Conservation (phyloP, 2,113 vertebrate species). For the Platichthys flesus region DNA sequence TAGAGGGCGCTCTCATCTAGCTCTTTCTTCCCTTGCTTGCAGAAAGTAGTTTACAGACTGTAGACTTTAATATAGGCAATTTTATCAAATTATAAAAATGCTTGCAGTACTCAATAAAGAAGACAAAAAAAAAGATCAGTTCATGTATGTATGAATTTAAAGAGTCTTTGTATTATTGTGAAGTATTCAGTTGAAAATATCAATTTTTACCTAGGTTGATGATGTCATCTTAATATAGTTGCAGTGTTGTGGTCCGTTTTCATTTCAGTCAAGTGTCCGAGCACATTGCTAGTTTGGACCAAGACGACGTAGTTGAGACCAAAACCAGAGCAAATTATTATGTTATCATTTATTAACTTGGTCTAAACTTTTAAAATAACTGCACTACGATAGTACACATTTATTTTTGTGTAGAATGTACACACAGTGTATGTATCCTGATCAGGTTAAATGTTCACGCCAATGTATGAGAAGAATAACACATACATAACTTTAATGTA, state of each 20-base stretch:
- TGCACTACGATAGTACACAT: slow-evolving; percentile 9
- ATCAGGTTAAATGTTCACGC: not conserved
- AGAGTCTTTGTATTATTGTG: not conserved
- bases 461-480: not conserved
- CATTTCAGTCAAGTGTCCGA: slow-evolving; percentile 19
- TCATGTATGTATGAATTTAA: not conserved
- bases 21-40: not conserved
- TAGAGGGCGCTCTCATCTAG: no score
- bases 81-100: not conserved
- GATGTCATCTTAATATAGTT: slow-evolving; percentile 17
- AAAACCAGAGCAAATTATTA: not conserved
- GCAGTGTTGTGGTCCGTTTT: slow-evolving; percentile 7
- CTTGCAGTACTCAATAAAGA: not conserved
- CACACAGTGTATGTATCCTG: not conserved
- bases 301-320: not conserved
- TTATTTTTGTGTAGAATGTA: slow-evolving; percentile 22
- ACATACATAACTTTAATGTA: no score
- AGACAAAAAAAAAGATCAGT: not conserved
- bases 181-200: not conserved
- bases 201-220: not conserved
- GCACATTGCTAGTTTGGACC: not conserved
- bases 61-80: not conserved
- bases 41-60: not conserved
- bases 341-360: not conserved
- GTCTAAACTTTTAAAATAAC: not conserved